Evolutionary conservation across 2,113 vertebrate species (phyloP), one percentile per base, ranked within the genome.

Genomic region (Myotis brandtii): DNA sequence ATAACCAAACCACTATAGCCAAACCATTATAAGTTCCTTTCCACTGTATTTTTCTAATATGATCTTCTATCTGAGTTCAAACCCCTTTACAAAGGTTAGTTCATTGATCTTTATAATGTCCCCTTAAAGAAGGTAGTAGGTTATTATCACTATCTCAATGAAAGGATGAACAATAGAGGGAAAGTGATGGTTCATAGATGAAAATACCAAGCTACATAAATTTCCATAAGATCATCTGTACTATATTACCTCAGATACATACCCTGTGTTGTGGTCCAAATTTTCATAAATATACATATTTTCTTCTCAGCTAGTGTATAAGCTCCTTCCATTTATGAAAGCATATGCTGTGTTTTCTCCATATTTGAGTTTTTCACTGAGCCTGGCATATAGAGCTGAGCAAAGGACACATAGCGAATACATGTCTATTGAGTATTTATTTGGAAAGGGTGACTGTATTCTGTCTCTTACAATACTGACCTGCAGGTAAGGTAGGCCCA

Each of bases 81-180:
- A 87, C 2, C 32, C 40, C 27, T 80, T 94, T 93, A 81, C 59
- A 79, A 96, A 84, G 64, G 25, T 92, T 95, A 93, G 56, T 81
- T 92, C 52, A 92, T 93, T 95, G 93, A 79, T 96, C 87, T 93
- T 95, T 80, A 81, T 76, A 96, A 96, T 54, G 23, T 94, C 32
- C 32, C 54, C 62, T 93, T 77, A 50, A 77, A 50, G 54, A 86
- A 86, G 18, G 17, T 48, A 89, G 43, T 94, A 90, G 43, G 50
- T 80, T 88, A 77, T 91, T 91, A 69, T 50, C 67, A 92, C 43
- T 76, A 59, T 91, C 79, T 56, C 40, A 18, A 89, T 82, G 40
- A 52, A 95, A 95, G 50, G 66, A 88, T 92, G 52, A 89, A 72
- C 27, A 92, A 64, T 30, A 27, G 30, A 82, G 80, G 27, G 67